A percentile compares a stretch with the other conserved stretches of the same genome.
These are phyloP conservation scores for Serranus cabrilla DNA, from an alignment of 2,797 vertebrate genomes.

Conservation along the genomic window DNA sequence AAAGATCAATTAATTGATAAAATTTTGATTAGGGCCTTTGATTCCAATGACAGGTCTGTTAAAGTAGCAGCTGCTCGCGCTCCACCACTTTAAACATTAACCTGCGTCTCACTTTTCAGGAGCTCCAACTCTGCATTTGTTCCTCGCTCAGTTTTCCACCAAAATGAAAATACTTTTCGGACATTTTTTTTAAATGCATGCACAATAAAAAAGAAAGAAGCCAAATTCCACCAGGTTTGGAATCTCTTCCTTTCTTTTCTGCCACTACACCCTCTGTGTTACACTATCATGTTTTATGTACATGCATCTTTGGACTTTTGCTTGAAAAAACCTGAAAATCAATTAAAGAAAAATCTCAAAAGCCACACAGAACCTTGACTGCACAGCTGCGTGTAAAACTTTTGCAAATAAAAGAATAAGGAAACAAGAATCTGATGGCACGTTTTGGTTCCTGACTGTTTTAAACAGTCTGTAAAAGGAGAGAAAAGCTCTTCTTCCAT, in stretches of 20 bases:
- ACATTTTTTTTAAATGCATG: no score
- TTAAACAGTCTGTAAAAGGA: background rate
- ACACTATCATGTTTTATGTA: no score
- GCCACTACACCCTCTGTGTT: no score
- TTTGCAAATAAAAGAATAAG: background rate
- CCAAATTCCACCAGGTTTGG: no score
- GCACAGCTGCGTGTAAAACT: background rate
- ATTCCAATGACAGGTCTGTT: constrained; percentile 79
- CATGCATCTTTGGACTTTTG: no score
- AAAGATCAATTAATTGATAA: constrained; percentile 82
- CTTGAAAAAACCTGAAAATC: no score
- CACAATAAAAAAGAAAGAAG: no score
- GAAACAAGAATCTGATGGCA: background rate
- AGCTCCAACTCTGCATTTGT: constrained; percentile 21
- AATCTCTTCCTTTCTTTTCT: no score
- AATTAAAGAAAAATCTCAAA: background rate
- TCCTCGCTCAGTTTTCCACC: background rate
- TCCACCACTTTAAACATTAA: constrained; percentile 37
- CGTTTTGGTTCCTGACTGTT: background rate
- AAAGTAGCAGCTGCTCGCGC: constrained; percentile 62
- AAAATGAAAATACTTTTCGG: background rate
- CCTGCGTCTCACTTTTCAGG: constrained; percentile 29
- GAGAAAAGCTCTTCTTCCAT: background rate
- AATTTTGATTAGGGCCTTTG: constrained; percentile 79
- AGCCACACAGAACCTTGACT: no score